Evolutionary conservation across 2,888 invertebrate species (phyloP), one percentile per base, ranked within the genome.

Genomic region (Pyrrhia umbra): DNA sequence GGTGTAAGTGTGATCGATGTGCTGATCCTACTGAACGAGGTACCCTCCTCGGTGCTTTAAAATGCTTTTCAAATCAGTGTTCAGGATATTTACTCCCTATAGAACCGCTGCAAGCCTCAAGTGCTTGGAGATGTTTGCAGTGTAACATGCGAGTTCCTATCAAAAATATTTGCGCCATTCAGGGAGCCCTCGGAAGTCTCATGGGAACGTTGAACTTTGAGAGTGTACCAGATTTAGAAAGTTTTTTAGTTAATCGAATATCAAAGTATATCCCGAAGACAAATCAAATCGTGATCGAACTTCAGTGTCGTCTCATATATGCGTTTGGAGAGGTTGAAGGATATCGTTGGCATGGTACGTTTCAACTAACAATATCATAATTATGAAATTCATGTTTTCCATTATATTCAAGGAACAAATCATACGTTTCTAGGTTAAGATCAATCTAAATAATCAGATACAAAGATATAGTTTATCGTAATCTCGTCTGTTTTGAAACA

Each of bases 1-100:
- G 92, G 49, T 97, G 97, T 84, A 89, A 87, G 58, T 97, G 97
- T 82, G 86, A 90, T 2, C 93, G 97, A 55, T 97, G 97, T 84
- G 87, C 92, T 1, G 97, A 97, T 86, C 96, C 96, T 0, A 95
- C 96, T 40, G 97, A 97, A 91, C 95, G 95, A 68, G 96, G 96
- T 1, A 95, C 96, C 0, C 84, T 93, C 8, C 86, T 96, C 49
- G 93, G 95, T n/a, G 96, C 96, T 23, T 88, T 96, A 0, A 93
- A 94, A 66, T 96, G 96, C 75, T 95, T 95, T 77, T 90, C 93
- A 50, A 85, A 90, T 6, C 85, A 91, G 45, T 96, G 96, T 78
- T 86, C 89, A 0, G 96, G 96, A 5, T 90, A 93, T 15, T 87
- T 97, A 25, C 83, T 96, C 9, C 96, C 96, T 0, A 81, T 91